phyloP scores from a whole-genome alignment of 2,113 vertebrate genomes.

The Myodes glareolus region DNA sequence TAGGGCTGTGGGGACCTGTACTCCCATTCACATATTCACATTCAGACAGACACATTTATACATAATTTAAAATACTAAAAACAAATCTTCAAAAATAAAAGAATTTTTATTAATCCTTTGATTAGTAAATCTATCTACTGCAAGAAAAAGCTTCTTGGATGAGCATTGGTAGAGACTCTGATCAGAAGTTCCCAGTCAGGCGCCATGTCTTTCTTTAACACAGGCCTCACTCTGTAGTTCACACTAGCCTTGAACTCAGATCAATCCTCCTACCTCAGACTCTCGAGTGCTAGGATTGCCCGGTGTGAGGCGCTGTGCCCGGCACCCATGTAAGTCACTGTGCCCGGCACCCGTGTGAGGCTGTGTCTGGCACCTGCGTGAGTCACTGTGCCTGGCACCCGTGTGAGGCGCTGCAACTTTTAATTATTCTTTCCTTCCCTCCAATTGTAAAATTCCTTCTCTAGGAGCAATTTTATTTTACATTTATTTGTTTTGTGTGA shows the following conservation, averaged over 20 bases:
- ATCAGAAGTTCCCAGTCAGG: neutral
- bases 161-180: accelerated
- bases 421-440: neutral
- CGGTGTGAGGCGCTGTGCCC: no score
- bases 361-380: no score
- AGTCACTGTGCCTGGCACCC: neutral
- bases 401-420: no score
- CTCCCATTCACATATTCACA: no score
- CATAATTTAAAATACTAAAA: neutral
- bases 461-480: neutral
- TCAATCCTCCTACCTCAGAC: neutral
- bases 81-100: neutral
- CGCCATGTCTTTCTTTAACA: neutral
- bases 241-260: neutral
- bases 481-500: neutral
- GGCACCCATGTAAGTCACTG: neutral
- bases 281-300: neutral
- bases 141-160: neutral
- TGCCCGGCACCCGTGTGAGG: no score
- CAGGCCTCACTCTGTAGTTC: neutral
- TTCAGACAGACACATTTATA: neutral
- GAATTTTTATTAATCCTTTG: neutral
- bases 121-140: no score
- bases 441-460: neutral
- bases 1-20: neutral